phyloP scores from a whole-genome alignment of 2,888 invertebrate genomes.

The Deilephila porcellus region DNA sequence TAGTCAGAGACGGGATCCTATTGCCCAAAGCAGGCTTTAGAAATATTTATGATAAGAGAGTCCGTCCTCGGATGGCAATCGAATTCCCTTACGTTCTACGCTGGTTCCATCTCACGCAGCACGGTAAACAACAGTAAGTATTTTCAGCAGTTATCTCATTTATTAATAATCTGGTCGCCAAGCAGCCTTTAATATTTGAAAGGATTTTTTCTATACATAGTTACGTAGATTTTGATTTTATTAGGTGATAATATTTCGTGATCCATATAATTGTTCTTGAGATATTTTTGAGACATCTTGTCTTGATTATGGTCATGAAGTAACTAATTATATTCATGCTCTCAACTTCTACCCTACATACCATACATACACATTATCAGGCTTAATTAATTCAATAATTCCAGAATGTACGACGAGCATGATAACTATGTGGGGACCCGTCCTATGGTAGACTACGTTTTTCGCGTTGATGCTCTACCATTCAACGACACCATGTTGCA shows the following conservation, averaged over 20 bases:
- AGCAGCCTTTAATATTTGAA: not conserved
- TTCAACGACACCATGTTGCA: not conserved
- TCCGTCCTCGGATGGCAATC: conserved; percentile 35
- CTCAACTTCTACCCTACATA: not conserved
- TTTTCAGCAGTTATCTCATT: not conserved
- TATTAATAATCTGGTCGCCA: not conserved
- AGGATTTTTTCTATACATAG: not conserved
- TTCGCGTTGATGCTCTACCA: not conserved
- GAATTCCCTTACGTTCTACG: conserved; percentile 36
- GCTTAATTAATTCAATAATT: not conserved
- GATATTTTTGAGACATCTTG: not conserved
- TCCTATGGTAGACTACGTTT: not conserved
- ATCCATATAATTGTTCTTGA: too few relatives aligned
- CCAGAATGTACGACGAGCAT: not conserved
- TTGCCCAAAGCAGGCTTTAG: conserved; percentile 39
- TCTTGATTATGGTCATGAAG: not conserved
- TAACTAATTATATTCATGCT: not conserved
- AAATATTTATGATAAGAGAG: conserved; percentile 37
- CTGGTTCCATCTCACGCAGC: conserved; percentile 35
- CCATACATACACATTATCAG: not conserved
- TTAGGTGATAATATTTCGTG: too few relatives aligned
- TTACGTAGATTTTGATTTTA: too few relatives aligned
- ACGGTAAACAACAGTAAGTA: conserved; percentile 37
- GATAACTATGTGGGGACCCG: not conserved
- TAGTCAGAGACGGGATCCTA: conserved; percentile 39